Percentiles rank a stretch among this genome's conserved stretches.
phyloP scores from a whole-genome alignment of 2,797 vertebrate genomes.

The Oryzias sinensis region DNA sequence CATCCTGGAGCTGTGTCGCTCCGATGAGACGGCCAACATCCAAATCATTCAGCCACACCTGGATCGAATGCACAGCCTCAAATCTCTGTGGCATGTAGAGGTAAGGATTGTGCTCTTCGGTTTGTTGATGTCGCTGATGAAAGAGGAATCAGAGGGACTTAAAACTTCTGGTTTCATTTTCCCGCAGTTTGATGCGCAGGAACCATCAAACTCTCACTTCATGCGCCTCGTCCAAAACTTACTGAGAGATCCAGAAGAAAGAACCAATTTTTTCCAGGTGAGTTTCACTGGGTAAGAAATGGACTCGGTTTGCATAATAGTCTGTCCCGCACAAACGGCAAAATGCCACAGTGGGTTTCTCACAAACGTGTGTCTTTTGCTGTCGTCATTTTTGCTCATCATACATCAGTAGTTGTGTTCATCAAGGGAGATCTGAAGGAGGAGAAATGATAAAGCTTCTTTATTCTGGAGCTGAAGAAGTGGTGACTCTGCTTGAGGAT shows the following conservation, averaged over 20 bases:
- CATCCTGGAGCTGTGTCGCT: slow-evolving; percentile 71
- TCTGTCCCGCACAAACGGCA: too few relatives aligned
- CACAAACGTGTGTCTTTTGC: too few relatives aligned
- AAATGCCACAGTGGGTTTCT: too few relatives aligned
- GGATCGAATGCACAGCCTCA: slow-evolving; percentile 69
- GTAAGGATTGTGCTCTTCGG: slow-evolving; percentile 25
- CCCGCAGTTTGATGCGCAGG: slow-evolving; percentile 52
- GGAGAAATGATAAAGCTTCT: too few relatives aligned
- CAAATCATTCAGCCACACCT: slow-evolving; percentile 70
- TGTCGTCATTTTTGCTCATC: too few relatives aligned
- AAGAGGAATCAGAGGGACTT: neutral
- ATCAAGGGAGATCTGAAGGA: too few relatives aligned
- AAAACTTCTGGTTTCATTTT: slow-evolving; percentile 1
- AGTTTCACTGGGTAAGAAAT: neutral
- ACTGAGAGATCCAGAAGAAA: slow-evolving; percentile 63
- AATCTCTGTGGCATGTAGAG: slow-evolving; percentile 62
- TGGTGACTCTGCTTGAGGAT: neutral
- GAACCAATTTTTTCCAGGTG: slow-evolving; percentile 69
- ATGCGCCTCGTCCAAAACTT: slow-evolving; percentile 72
- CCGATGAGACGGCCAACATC: slow-evolving; percentile 60
- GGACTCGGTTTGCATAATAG: too few relatives aligned
- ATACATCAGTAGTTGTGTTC: too few relatives aligned
- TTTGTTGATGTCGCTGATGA: neutral
- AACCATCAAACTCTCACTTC: slow-evolving; percentile 71
- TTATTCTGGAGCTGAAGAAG: too few relatives aligned